phyloP scores from a whole-genome alignment of 1,140 invertebrate genomes.

The Bombus huntii region DNA sequence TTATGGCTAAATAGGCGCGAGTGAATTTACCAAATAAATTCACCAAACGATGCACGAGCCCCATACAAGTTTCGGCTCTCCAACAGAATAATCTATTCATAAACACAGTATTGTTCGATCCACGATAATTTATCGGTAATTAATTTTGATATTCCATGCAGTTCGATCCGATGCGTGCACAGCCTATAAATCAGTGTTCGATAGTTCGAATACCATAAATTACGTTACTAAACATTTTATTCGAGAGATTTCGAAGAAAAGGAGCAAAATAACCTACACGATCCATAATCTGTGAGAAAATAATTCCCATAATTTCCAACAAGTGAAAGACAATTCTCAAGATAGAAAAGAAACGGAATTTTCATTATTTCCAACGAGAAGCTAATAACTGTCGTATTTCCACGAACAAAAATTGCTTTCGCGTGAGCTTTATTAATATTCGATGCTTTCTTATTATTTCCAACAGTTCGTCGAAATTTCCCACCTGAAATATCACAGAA shows the following conservation, averaged over 20 bases:
- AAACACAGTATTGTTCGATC: conserved; percentile 15
- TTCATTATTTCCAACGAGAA: background rate
- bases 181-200: background rate
- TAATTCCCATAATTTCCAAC: too few relatives aligned
- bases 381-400: background rate
- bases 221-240: too few relatives aligned
- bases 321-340: background rate
- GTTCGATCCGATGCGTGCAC: background rate
- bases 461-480: too few relatives aligned
- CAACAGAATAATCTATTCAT: conserved; percentile 14
- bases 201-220: background rate
- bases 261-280: too few relatives aligned
- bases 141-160: background rate
- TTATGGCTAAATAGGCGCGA: background rate
- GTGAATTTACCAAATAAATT: background rate
- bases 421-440: background rate
- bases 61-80: background rate
- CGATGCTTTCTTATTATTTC: background rate
- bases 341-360: background rate
- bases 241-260: background rate
- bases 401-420: background rate
- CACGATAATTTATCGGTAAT: conserved; percentile 10
- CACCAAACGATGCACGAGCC: background rate
- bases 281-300: too few relatives aligned
- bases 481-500: too few relatives aligned